Evolutionary conservation across 2,797 vertebrate genomes (phyloP), one percentile per base, ranked within the genome.

Genomic region (Anomalospiza imberbis): DNA sequence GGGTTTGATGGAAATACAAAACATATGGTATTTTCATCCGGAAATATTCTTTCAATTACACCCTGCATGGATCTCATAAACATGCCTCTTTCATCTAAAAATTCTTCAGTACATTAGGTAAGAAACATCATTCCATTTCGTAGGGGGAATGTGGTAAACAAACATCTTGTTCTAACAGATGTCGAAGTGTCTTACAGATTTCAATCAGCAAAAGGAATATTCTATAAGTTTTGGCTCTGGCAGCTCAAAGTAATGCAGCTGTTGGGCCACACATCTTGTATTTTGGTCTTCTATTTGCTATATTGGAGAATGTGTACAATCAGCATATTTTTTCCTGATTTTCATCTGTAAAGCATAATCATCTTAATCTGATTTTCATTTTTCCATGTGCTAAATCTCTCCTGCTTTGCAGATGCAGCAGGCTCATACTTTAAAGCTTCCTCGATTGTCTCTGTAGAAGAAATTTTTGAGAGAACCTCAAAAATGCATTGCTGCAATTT

Each of bases 31-130:
- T 61, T 60, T 89, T 94, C 93, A 89, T 97, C 95, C 11, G 9
- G 96, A 97, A 98, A 98, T 97, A 96, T 90, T 94, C 85, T 97
- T 97, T 96, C 94, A 95, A 95, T 97, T 96, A 96, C 77, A 89
- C 53, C 51, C 87, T 84, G 77, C 77, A 53, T 67, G 89, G 92
- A 82, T 93, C 80, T 96, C 95, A 89, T 96, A 94, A 94, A 62
- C 68, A 81, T 95, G 93, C 76, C 66, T 96, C 93, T 97, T 97
- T 97, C 94, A 97, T 96, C 94, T 95, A 44, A 92, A 97, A 93
- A 93, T 89, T 96, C 94, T 94, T 88, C 89, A 90, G 93, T 94
- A 84, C 72, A 92, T 96, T 96, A 96, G 91, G 92, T 95, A 95
- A 94, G 81, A 85, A 95, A 73, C 54, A 74, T 91, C 45, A 75